Evolutionary conservation across 2,888 invertebrate genomes (phyloP).

Genomic region (Caenorhabditis sp.): DNA sequence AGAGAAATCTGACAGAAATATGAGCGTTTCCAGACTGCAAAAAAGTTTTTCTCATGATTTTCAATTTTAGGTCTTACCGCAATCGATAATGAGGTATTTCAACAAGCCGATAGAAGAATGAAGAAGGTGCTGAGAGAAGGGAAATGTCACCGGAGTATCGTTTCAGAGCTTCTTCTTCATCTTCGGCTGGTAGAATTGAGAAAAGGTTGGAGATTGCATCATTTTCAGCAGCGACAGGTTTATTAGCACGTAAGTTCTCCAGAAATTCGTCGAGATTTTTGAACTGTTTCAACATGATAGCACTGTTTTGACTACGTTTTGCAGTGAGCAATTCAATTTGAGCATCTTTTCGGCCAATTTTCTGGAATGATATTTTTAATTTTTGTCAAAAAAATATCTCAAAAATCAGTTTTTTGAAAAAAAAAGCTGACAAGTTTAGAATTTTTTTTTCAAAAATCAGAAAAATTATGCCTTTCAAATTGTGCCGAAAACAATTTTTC

Average conservation of each 20-base stretch:
- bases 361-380: no score
- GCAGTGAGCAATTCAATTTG: slow-evolving; percentile 46
- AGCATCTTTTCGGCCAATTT: slow-evolving; percentile 16
- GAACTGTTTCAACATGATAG: slow-evolving; percentile 55
- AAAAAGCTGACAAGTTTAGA: no score
- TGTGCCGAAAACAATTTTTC: no score
- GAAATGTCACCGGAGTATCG: slow-evolving; percentile 47
- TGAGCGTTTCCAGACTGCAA: slow-evolving; percentile 31
- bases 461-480: no score
- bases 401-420: no score
- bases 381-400: no score
- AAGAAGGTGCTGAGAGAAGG: slow-evolving; percentile 41
- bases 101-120: slow-evolving; percentile 47
- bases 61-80: slow-evolving; percentile 18
- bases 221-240: slow-evolving; percentile 25
- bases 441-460: no score
- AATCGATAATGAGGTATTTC: slow-evolving; percentile 46
- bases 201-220: slow-evolving; percentile 42
- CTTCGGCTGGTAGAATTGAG: slow-evolving; percentile 40
- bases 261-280: slow-evolving; percentile 46
- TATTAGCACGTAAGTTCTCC: slow-evolving; percentile 9
- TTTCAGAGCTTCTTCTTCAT: slow-evolving; percentile 50
- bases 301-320: slow-evolving; percentile 51
- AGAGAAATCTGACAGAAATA: slow-evolving; percentile 31
- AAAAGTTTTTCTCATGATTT: neutral